Conservation (phyloP, 2,888 invertebrate genomes). For the Pseudococcus viburni region DNA sequence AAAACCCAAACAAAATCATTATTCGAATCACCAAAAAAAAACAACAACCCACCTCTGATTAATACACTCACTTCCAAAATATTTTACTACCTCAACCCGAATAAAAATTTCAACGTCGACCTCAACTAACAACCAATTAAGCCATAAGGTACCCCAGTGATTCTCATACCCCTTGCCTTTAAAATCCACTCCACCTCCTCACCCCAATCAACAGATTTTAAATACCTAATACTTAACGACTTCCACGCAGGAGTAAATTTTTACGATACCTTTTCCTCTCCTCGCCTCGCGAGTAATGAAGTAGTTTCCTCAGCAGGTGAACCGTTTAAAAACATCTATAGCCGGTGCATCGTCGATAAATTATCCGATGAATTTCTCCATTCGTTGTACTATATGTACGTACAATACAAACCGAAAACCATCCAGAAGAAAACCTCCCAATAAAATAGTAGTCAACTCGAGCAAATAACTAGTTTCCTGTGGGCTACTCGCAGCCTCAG, state of each 20-base stretch:
- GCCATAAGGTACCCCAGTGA: not conserved
- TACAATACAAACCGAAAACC: not conserved
- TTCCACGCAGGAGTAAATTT: not conserved
- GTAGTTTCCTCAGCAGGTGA: conserved; percentile 22
- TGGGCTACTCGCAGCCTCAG: conserved; percentile 26
- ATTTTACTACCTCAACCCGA: not conserved
- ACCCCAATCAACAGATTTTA: not conserved
- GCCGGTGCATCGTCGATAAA: not conserved
- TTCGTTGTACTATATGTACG: not conserved
- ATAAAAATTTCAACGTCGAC: conserved; percentile 22
- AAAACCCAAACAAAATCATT: not conserved
- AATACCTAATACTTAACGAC: not conserved
- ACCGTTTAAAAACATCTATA: not conserved
- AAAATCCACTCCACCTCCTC: not conserved
- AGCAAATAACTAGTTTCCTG: conserved; percentile 48
- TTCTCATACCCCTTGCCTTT: not conserved
- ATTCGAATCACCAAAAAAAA: not conserved
- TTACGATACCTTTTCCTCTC: not conserved
- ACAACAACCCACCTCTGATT: not conserved
- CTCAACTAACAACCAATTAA: conserved; percentile 3
- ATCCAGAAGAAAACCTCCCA: not conserved
- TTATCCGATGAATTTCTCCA: conserved; percentile 6
- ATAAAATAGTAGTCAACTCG: conserved; percentile 34
- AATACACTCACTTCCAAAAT: not conserved
- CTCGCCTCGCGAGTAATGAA: not conserved